Evolutionary conservation across 2,797 vertebrate species (phyloP).

Genomic region (Iguana delicatissima): DNA sequence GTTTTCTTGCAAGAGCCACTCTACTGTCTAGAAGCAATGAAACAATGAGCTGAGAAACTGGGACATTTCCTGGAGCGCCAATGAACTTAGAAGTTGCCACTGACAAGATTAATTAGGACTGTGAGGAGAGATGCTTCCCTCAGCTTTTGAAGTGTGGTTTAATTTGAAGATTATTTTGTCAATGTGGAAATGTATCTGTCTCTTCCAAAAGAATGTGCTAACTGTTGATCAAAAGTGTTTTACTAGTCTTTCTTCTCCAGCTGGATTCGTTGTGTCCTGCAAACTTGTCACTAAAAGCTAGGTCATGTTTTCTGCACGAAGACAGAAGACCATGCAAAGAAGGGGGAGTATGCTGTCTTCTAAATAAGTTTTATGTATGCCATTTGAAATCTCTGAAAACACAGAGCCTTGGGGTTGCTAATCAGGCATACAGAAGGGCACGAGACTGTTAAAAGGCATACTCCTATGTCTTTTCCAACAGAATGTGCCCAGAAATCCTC

Average conservation of each 20-base stretch:
- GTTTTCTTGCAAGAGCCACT: neutral
- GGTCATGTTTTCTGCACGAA: neutral
- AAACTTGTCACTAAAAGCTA: neutral
- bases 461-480: no score
- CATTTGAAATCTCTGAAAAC: neutral
- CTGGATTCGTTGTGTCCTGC: neutral
- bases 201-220: constrained; percentile 2
- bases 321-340: neutral
- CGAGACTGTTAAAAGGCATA: no score
- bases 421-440: neutral
- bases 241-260: neutral
- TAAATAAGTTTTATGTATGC: neutral
- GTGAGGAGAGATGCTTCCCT: neutral
- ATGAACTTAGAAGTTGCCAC: constrained; percentile 9
- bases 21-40: neutral
- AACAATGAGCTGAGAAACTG: neutral
- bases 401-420: no score
- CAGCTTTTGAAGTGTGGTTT: constrained; percentile 13
- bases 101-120: neutral
- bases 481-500: no score
- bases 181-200: neutral
- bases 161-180: constrained; percentile 19
- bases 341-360: neutral
- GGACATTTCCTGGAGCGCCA: neutral
- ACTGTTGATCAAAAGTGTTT: neutral